Evolutionary conservation across 2,113 vertebrate genomes (phyloP).

Genomic region (Ramphastos sulfuratus): DNA sequence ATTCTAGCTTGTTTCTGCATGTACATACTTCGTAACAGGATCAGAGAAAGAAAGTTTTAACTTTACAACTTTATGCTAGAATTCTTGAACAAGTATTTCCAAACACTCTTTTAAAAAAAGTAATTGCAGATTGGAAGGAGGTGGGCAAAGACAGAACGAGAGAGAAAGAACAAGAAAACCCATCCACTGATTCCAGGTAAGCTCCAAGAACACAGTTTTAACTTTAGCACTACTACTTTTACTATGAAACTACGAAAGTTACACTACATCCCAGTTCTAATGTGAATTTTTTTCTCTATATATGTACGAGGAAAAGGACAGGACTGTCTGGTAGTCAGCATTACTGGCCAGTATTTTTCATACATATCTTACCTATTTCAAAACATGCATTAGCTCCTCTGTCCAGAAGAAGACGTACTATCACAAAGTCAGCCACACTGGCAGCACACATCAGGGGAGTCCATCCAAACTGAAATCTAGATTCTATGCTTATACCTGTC

Average conservation of each 20-base stretch:
- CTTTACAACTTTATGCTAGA: not conserved
- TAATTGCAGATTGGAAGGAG: not conserved
- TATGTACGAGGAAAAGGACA: not conserved
- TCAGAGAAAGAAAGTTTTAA: not conserved
- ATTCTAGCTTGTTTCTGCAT: not conserved
- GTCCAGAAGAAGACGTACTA: constrained; percentile 86
- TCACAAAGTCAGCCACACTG: constrained; percentile 77
- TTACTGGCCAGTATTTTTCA: not conserved
- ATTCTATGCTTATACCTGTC: constrained; percentile 86
- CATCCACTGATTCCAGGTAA: not conserved
- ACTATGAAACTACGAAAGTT: not conserved
- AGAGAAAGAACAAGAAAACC: not conserved
- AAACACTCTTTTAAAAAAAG: not conserved
- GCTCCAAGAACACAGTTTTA: not conserved
- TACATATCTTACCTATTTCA: constrained; percentile 83
- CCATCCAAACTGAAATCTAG: constrained; percentile 85
- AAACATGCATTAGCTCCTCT: constrained; percentile 90
- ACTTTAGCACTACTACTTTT: not conserved
- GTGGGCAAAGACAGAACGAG: not conserved
- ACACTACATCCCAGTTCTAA: not conserved
- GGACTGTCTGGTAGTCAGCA: not conserved
- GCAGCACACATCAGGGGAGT: constrained; percentile 93
- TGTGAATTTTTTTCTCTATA: not conserved
- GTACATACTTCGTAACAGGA: not conserved
- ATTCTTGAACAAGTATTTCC: not conserved